Conservation (phyloP, 2,113 vertebrate genomes). For the Dasyornis broadbenti region DNA sequence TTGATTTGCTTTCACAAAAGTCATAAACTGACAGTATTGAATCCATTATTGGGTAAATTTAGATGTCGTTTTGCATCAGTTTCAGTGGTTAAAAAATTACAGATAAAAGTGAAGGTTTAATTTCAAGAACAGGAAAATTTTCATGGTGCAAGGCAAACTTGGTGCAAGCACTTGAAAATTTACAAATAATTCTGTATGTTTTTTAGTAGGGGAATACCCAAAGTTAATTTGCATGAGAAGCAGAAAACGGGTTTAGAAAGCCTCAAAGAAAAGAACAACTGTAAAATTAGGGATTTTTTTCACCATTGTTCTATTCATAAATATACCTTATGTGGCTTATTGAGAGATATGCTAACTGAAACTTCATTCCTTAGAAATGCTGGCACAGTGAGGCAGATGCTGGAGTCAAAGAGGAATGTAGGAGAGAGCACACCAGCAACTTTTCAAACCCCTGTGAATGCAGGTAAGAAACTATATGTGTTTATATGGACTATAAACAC, state of each 20-base stretch:
- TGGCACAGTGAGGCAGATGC: slow-evolving; percentile 77
- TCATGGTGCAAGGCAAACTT: not conserved
- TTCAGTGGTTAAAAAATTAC: not conserved
- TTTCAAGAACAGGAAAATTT: not conserved
- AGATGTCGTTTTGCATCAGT: not conserved
- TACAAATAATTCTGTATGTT: not conserved
- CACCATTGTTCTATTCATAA: not conserved
- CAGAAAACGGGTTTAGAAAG: not conserved
- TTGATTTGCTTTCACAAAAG: not conserved
- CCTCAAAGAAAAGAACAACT: not conserved
- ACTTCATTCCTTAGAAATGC: slow-evolving; percentile 63
- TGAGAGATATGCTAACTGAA: not conserved
- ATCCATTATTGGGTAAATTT: not conserved
- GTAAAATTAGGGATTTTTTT: not conserved
- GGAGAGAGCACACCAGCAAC: slow-evolving; percentile 60
- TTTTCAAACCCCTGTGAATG: slow-evolving; percentile 64
- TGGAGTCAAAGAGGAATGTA: slow-evolving; percentile 76
- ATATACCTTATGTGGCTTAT: not conserved
- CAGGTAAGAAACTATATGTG: slow-evolving; percentile 57
- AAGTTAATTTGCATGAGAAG: not conserved
- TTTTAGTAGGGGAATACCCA: not conserved
- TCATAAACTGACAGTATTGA: not conserved
- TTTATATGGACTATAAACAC: not conserved
- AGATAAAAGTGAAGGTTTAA: not conserved
- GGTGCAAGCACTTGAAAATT: not conserved